A percentile compares a stretch with the other conserved stretches of the same genome.
Conservation (phyloP, 1,140 invertebrate genomes). For the Panonychus citri region DNA sequence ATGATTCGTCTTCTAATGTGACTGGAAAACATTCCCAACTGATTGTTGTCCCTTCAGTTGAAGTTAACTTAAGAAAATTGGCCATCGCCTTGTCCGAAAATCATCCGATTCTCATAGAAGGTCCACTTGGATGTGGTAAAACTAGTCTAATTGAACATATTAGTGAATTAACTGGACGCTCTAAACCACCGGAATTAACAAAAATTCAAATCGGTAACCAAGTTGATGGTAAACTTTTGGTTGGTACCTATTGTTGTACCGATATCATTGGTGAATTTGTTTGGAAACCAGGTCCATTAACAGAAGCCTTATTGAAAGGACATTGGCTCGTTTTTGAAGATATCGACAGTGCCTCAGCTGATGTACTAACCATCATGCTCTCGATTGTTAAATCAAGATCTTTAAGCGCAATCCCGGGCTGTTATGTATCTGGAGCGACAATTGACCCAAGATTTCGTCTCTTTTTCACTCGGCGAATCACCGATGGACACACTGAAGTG, state of each 20-base stretch:
- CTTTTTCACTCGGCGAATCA: conserved; percentile 10
- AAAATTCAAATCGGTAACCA: conserved; percentile 90
- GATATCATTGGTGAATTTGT: conserved; percentile 90
- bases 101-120: conserved; percentile 58
- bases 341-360: conserved; percentile 71
- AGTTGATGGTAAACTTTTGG: conserved; percentile 80
- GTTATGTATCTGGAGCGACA: neutral
- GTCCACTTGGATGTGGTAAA: conserved; percentile 83
- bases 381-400: conserved; percentile 43
- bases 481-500: neutral
- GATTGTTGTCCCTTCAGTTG: conserved; percentile 19
- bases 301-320: conserved; percentile 61
- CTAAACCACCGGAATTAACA: conserved; percentile 26
- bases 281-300: conserved; percentile 77
- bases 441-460: conserved; percentile 5
- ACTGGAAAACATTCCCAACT: neutral
- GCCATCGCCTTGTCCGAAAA: conserved; percentile 33
- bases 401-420: conserved; percentile 4
- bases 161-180: conserved; percentile 47
- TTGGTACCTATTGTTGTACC: conserved; percentile 85
- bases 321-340: conserved; percentile 89
- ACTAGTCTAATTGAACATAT: conserved; percentile 70
- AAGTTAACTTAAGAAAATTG: conserved; percentile 18
- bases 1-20: neutral
- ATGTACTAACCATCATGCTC: conserved; percentile 66